Evolutionary conservation across 2,888 invertebrate genomes (phyloP), one percentile per base, ranked within the genome.

Genomic region (Tuta absoluta): DNA sequence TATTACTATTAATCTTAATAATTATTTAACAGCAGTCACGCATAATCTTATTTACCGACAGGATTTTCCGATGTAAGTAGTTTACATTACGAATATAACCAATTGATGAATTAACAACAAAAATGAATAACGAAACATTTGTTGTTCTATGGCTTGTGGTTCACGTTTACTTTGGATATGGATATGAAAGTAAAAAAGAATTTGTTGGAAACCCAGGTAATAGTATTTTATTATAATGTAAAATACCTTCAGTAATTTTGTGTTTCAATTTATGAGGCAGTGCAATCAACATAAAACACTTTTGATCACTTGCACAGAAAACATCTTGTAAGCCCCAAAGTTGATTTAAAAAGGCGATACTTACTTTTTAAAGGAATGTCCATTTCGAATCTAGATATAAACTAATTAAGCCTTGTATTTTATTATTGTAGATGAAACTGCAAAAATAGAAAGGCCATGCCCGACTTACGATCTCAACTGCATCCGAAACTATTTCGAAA

Each of bases 381-480:
- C n/a, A n/a, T n/a, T n/a, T n/a, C n/a, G n/a, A n/a, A n/a, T n/a
- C n/a, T n/a, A n/a, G n/a, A n/a, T n/a, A n/a, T n/a, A n/a, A n/a
- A n/a, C n/a, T n/a, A n/a, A n/a, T n/a, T n/a, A n/a, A n/a, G n/a
- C n/a, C n/a, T n/a, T n/a, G n/a, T n/a, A n/a, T n/a, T n/a, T n/a
- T n/a, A n/a, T n/a, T n/a, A 21, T 23, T 51, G 1, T 23, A 71
- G 71, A 66, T 57, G 60, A 58, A 17, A 61, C 37, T 1, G 59
- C 11, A 2, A 19, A 21, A 12, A 67, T 71, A 21, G 68, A 69
- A 41, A 67, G 74, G 0, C 74, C 74, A 4, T 75, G 75, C 61
- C 65, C 62, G 12, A 48, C 59, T 7, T 69, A 66, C 48, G 73
- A 74, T 49, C 14, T 67, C 12, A 45, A 63, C 24, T 74, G 74